Evolutionary conservation across 2,888 invertebrate species (phyloP).

Genomic region (Mylabris sibirica): DNA sequence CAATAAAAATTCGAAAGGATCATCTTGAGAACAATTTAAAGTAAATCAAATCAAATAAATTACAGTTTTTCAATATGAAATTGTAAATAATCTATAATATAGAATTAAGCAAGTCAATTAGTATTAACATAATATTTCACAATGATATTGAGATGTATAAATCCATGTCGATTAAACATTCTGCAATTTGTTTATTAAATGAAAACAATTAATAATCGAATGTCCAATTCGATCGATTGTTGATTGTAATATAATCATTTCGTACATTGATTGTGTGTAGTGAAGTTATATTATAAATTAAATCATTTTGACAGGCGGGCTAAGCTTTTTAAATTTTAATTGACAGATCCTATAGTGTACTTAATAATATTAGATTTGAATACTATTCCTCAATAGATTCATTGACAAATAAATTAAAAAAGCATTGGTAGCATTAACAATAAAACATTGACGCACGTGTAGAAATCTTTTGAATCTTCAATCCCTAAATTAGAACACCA

Average conservation of each 20-base stretch:
- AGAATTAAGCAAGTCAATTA: background rate
- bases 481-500: too few relatives aligned
- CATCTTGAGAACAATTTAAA: background rate
- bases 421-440: too few relatives aligned
- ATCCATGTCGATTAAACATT: background rate
- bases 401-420: too few relatives aligned
- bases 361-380: too few relatives aligned
- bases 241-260: background rate
- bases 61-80: too few relatives aligned
- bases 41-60: too few relatives aligned
- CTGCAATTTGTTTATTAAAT: background rate
- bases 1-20: background rate
- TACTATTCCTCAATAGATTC: too few relatives aligned
- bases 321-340: background rate
- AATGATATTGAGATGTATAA: background rate
- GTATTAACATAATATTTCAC: background rate
- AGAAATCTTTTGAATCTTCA: too few relatives aligned
- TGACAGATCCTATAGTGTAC: background rate
- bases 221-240: background rate
- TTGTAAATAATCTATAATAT: background rate
- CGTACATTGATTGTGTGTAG: background rate
- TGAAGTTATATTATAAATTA: background rate
- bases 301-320: background rate
- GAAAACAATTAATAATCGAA: conserved; percentile 3
- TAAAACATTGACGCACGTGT: too few relatives aligned